phyloP scores from a whole-genome alignment of 2,797 vertebrate species.

The Chiroxiphia lanceolata region DNA sequence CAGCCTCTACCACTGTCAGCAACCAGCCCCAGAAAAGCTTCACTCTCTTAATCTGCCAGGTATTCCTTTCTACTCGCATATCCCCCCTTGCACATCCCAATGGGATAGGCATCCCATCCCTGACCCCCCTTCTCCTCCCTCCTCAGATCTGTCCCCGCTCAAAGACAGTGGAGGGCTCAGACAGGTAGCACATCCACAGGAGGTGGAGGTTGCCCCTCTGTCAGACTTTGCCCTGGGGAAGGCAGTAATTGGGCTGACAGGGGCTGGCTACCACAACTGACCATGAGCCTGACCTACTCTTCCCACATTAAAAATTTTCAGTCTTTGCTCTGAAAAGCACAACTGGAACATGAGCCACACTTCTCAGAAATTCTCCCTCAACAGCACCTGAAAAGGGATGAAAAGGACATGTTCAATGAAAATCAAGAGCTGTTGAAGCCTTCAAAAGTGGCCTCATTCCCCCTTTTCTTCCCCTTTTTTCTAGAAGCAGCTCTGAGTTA shows the following conservation, averaged over 20 bases:
- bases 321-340: not conserved
- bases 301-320: not conserved
- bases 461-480: not conserved
- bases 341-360: not conserved
- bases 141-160: not conserved
- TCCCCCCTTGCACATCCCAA: not conserved
- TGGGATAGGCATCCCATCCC: not conserved
- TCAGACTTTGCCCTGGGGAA: not conserved
- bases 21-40: not conserved
- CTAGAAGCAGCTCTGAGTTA: not conserved
- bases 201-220: not conserved
- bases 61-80: not conserved
- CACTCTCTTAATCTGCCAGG: not conserved
- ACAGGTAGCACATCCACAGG: not conserved
- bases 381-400: not conserved
- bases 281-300: not conserved
- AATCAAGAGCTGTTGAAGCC: not conserved
- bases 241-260: not conserved
- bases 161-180: not conserved
- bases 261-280: not conserved
- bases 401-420: not conserved
- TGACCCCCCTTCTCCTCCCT: accelerated
- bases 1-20: not conserved
- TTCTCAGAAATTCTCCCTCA: not conserved
- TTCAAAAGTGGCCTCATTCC: not conserved